Evolutionary conservation across 2,888 invertebrate genomes (phyloP), one percentile per base, ranked within the genome.

Genomic region (Netelia melanura): DNA sequence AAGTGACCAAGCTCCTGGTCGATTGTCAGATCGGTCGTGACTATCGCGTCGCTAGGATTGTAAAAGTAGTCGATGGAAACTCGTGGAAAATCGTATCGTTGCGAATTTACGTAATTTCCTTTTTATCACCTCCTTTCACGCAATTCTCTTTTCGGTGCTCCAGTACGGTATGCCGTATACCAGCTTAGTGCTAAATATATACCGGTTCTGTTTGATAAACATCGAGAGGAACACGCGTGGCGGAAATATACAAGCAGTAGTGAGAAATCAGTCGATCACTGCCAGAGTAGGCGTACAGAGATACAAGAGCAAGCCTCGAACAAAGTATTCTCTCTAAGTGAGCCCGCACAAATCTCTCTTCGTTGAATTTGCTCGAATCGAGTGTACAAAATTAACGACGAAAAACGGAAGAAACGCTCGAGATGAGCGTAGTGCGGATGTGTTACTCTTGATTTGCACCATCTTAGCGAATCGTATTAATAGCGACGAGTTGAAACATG

Each of bases 131-230:
- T 21, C 44, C 77, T 78, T 83, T 78, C 21, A 8, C 58, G 1
- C 9, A 9, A 21, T 84, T 81, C 78, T 75, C 25, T 43, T n/a
- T 17, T 58, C 10, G 21, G 61, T 74, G 43, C 74, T 52, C 21
- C 83, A 77, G 62, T 62, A 62, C 43, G 87, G 86, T 88, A 88
- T 88, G 86, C 88, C 88, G 86, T 83, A 87, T 83, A 72, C 81
- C 76, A 75, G 85, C 85, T 83, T 84, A 74, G 90, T 64, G 83
- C 92, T 92, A 93, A 92, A 92, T 92, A 92, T 93, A 93, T 89
- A 87, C 86, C 88, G 78, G 87, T 81, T 89, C 85, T 90, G 90
- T 92, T 91, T 92, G 89, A 91, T 92, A 91, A 92, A 91, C 91
- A 91, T 86, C 79, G 86, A 76, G 82, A 84, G 88, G 88, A 88